phyloP scores from a whole-genome alignment of 2,113 vertebrate genomes.

The Trogon surrucura region DNA sequence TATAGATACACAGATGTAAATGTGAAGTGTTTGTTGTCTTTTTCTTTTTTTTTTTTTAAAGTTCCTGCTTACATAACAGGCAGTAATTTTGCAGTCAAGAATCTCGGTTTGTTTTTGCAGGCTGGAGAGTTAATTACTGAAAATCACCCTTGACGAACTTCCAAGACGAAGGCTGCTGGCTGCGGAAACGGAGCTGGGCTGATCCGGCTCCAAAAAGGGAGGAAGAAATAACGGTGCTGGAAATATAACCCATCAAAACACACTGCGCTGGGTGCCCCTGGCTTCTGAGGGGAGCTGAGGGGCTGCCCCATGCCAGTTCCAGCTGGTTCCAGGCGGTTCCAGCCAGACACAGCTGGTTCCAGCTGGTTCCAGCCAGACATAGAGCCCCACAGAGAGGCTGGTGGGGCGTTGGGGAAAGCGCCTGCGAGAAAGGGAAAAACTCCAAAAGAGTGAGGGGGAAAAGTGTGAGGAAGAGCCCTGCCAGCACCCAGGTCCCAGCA shows the following conservation, averaged over 20 bases:
- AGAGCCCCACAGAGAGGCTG: background rate
- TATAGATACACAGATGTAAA: background rate
- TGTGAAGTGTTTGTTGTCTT: background rate
- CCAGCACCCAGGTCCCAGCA: fast-evolving
- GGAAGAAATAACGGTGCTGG: background rate
- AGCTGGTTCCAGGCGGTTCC: background rate
- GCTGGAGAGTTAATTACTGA: background rate
- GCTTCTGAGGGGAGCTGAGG: background rate
- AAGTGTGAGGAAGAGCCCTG: background rate
- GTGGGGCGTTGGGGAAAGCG: background rate
- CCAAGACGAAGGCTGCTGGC: background rate
- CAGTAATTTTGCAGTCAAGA: background rate
- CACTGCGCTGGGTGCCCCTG: fast-evolving
- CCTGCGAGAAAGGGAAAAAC: background rate
- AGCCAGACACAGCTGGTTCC: too few species aligned
- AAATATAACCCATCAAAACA: background rate
- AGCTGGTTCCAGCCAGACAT: too few species aligned
- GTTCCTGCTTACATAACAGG: slow-evolving; percentile 13
- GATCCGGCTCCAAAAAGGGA: background rate
- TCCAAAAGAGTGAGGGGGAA: background rate
- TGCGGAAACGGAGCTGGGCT: background rate
- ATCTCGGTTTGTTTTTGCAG: background rate
- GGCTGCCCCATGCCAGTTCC: background rate
- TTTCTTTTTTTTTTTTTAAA: background rate
- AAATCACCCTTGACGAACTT: slow-evolving; percentile 36